Conservation (phyloP, 2,888 invertebrate genomes). For the Lochmaea capreae region DNA sequence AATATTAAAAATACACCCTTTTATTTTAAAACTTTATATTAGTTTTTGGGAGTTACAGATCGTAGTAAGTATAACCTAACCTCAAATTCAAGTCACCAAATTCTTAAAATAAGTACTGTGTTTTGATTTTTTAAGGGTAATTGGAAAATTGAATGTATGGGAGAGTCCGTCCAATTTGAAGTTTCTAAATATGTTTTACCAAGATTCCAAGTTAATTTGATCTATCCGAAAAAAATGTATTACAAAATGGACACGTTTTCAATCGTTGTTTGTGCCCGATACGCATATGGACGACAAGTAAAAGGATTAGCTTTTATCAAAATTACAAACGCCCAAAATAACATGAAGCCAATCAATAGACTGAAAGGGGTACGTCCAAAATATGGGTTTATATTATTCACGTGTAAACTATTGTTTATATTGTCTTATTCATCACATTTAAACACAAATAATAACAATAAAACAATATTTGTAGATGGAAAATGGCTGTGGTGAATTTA, state of each 20-base stretch:
- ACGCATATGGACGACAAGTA: constrained; percentile 73
- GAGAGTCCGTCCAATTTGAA: constrained; percentile 65
- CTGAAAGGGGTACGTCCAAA: constrained; percentile 52
- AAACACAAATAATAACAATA: too few species aligned
- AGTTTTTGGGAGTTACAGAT: too few species aligned
- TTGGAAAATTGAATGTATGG: constrained; percentile 67
- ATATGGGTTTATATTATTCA: too few species aligned
- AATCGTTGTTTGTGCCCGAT: constrained; percentile 70
- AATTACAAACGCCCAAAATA: constrained; percentile 54
- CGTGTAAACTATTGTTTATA: too few species aligned
- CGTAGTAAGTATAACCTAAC: too few species aligned
- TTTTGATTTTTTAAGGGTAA: constrained; percentile 63
- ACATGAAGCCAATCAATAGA: constrained; percentile 51
- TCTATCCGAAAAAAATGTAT: constrained; percentile 67
- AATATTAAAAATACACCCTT: too few species aligned
- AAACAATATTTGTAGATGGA: constrained; percentile 53
- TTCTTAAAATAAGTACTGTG: too few species aligned
- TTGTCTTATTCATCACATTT: too few species aligned
- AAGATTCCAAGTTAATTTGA: constrained; percentile 70
- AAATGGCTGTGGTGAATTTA: constrained; percentile 60
- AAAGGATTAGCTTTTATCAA: constrained; percentile 68
- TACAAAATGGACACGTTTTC: constrained; percentile 64
- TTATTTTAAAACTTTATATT: too few species aligned
- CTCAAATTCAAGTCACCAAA: too few species aligned
- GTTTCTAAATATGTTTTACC: constrained; percentile 71